These are phyloP conservation scores for Rhagonycha lutea DNA, from an alignment of 2,888 invertebrate genomes.

Conservation along the genomic window DNA sequence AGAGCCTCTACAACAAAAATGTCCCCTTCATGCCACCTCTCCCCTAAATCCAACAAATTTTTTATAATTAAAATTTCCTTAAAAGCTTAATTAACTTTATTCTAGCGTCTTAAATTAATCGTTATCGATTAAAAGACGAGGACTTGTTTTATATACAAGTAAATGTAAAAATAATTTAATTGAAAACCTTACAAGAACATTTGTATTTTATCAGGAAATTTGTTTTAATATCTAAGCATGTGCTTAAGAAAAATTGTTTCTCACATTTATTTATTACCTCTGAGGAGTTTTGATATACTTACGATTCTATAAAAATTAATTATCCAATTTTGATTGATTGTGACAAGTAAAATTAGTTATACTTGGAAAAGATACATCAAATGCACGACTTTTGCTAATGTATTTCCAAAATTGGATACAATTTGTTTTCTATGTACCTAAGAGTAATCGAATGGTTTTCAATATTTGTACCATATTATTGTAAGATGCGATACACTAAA, in stretches of 20 bases:
- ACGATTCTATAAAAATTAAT: background rate
- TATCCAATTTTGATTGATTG: background rate
- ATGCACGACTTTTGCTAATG: background rate
- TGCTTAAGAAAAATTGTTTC: background rate
- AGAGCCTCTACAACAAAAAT: no score
- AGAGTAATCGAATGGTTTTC: no score
- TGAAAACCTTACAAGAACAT: background rate
- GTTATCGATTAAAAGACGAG: background rate
- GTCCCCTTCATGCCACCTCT: no score
- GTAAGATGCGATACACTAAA: no score
- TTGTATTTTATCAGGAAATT: background rate
- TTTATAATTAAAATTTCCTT: background rate
- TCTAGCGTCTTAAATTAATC: background rate
- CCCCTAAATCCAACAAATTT: background rate
- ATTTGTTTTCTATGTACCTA: background rate
- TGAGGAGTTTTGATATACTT: background rate
- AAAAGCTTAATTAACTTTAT: background rate
- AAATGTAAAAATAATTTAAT: background rate
- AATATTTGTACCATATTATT: no score
- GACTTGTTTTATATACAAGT: background rate
- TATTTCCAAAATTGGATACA: background rate
- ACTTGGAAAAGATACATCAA: background rate
- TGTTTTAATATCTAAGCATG: background rate
- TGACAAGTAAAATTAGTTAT: background rate
- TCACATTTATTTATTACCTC: background rate